Evolutionary conservation across 1,140 invertebrate species (phyloP), one percentile per base, ranked within the genome.

Genomic region (Penaeus indicus): DNA sequence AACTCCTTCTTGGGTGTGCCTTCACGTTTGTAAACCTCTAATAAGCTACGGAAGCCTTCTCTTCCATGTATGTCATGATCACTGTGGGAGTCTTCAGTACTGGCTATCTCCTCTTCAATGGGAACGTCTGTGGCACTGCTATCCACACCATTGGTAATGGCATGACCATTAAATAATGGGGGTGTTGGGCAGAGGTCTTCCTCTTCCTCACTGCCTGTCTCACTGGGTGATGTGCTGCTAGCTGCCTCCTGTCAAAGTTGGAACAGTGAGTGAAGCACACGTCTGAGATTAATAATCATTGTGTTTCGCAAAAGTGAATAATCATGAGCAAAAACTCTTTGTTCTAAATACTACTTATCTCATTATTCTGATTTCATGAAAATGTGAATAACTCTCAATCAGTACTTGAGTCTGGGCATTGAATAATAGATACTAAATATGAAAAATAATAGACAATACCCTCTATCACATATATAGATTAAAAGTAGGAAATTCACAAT

Each of bases 121-220:
- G 18, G 38, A 13, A 19, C 2, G 16, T 69, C 78, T 60, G 80
- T 42, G 32, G 42, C 16, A 38, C 27, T 25, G 8, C 47, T 78
- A 78, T 38, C 75, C 75, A 78, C 75, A 38, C 69, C 79, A 79
- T 86, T 86, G 5, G 84, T 86, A 32, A 88, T 32, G 67, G 86
- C 86, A 21, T 83, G 86, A 5, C 86, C 86, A 60, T 88, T 88
- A 75, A 88, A 84, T 13, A 88, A 67, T 8, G 86, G 86, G 32
- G 86, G 86, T 47, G 86, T 88, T 18, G 86, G 81, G n/a, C 78
- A 47, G 22, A 72, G 18, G 18, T 38, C 21, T 3, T 60, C 38
- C 38, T 84, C 86, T 32, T 84, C 69, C 32, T 84, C 81, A 27
- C 54, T 47, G 22, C 69, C 83, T 19, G 27, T 77, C 11, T 77